Evolutionary conservation across 2,113 vertebrate species (phyloP).

Genomic region (Crypturellus undulatus): DNA sequence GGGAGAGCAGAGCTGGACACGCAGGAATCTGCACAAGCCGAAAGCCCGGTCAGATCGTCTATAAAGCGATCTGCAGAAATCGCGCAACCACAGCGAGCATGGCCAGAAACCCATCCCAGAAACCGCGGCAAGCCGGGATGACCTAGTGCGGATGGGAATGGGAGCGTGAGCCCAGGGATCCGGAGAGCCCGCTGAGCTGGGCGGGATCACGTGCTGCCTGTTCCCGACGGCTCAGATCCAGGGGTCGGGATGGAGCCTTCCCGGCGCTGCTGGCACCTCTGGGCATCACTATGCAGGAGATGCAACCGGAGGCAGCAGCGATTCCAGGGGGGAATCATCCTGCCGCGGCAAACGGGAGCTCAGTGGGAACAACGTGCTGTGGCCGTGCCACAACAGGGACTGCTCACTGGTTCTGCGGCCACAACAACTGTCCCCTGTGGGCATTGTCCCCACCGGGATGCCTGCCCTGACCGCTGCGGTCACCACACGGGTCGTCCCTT

Average conservation of each 20-base stretch:
- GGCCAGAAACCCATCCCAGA: background rate
- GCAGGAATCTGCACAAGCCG: background rate
- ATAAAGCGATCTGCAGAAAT: background rate
- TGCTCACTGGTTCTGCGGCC: too few relatives aligned
- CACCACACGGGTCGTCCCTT: too few relatives aligned
- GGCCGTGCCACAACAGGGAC: background rate
- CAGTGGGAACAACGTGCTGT: background rate
- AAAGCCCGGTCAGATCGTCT: background rate
- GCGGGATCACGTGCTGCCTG: background rate
- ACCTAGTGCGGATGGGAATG: background rate
- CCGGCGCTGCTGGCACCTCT: background rate
- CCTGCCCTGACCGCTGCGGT: background rate
- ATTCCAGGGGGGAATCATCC: background rate
- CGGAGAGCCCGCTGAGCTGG: too few relatives aligned
- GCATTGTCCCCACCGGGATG: too few relatives aligned
- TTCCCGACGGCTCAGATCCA: background rate
- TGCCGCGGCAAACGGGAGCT: too few relatives aligned
- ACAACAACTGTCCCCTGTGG: too few relatives aligned
- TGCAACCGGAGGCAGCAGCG: background rate
- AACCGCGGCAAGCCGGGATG: background rate
- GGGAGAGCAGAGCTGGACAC: background rate
- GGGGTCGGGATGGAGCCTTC: background rate
- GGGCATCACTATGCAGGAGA: background rate
- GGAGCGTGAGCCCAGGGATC: background rate
- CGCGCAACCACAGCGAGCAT: background rate